A percentile compares a stretch with the other conserved stretches of the same genome.
Conservation (phyloP, 2,888 invertebrate genomes). For the Heterodera filipjevi region DNA sequence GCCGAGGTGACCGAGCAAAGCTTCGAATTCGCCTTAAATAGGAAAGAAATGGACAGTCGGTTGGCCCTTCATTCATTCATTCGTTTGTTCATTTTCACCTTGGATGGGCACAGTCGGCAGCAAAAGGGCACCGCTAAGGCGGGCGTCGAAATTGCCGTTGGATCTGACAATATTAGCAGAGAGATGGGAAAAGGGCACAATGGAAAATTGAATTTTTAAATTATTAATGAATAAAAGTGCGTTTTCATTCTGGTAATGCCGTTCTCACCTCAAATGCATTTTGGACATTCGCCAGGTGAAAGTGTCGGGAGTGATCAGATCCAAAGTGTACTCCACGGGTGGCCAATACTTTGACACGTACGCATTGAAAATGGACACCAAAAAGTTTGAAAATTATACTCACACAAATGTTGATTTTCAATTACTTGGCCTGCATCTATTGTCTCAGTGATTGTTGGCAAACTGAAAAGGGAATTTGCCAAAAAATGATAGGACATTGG, state of each 20-base stretch:
- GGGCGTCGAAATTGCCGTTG: slow-evolving; percentile 62
- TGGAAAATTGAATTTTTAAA: too few relatives aligned
- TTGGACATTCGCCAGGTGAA: slow-evolving; percentile 64
- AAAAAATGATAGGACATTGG: neutral
- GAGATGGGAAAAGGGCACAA: neutral
- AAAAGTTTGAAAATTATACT: slow-evolving; percentile 11
- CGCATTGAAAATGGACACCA: slow-evolving; percentile 61
- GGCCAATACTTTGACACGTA: slow-evolving; percentile 64
- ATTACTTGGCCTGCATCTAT: slow-evolving; percentile 62
- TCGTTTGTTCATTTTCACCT: slow-evolving; percentile 38
- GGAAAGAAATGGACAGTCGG: neutral
- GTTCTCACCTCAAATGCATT: slow-evolving; percentile 59
- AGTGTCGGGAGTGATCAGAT: slow-evolving; percentile 59
- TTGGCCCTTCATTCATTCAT: too few relatives aligned
- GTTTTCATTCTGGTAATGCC: too few relatives aligned
- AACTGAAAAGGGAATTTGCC: slow-evolving; percentile 24
- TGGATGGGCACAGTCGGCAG: slow-evolving; percentile 62
- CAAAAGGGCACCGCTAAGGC: slow-evolving; percentile 58
- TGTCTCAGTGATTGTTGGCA: slow-evolving; percentile 61
- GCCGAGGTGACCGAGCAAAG: slow-evolving; percentile 62
- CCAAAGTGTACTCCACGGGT: slow-evolving; percentile 61
- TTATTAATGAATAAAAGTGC: too few relatives aligned
- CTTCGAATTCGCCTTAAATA: slow-evolving; percentile 51
- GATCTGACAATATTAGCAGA: slow-evolving; percentile 57
- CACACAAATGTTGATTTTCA: neutral